Conservation (phyloP, 2,113 vertebrate species). For the Catharus minimus region DNA sequence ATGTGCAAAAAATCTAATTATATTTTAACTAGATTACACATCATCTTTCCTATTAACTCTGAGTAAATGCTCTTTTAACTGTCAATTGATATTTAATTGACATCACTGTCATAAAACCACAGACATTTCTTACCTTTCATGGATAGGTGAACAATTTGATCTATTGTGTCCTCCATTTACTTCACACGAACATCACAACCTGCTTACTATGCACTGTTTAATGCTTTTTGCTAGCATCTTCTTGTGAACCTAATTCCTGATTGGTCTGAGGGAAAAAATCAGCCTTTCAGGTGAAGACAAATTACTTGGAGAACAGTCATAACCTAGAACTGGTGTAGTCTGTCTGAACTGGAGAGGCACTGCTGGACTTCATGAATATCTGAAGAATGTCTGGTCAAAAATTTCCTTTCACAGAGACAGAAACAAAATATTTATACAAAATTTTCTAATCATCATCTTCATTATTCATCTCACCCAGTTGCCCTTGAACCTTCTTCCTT, state of each 20-base stretch:
- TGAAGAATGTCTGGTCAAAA: background rate
- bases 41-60: constrained; percentile 31
- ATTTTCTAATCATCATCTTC: background rate
- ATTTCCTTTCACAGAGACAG: background rate
- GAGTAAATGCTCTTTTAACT: constrained; percentile 42
- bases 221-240: background rate
- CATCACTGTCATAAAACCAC: background rate
- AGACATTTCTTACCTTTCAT: constrained; percentile 38
- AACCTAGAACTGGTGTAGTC: background rate
- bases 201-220: background rate
- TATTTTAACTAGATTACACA: constrained; percentile 61
- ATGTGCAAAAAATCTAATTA: constrained; percentile 69
- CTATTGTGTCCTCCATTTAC: background rate
- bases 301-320: rapidly evolving
- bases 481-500: background rate
- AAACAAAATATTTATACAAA: background rate
- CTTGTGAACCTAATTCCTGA: background rate
- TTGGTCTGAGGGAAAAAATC: background rate
- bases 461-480: background rate
- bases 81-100: constrained; percentile 18
- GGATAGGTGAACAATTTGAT: background rate
- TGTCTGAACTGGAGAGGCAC: background rate
- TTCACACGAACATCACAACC: background rate
- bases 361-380: background rate
- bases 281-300: background rate